A percentile compares a stretch with the other conserved stretches of the same genome.
phyloP scores from a whole-genome alignment of 2,797 vertebrate species.

The Phataginus tricuspis region DNA sequence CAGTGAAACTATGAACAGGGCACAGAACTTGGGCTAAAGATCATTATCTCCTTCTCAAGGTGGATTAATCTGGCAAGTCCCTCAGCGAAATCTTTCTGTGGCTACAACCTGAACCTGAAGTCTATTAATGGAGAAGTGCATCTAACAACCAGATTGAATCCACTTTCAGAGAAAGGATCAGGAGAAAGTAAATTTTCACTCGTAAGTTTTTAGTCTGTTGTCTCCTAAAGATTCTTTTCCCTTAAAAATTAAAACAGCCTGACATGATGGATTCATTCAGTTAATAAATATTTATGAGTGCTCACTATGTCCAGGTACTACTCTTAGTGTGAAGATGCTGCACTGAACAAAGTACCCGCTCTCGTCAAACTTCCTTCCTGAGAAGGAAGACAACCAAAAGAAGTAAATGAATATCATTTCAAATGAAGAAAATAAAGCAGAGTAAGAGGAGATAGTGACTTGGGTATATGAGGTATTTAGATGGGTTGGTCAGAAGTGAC shows the following conservation, averaged over 20 bases:
- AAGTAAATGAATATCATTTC: neutral
- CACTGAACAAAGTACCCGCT: neutral
- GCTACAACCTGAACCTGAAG: neutral
- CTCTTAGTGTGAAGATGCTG: neutral
- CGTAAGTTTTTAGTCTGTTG: neutral
- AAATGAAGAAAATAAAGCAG: neutral
- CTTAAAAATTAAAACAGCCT: neutral
- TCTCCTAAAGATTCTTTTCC: neutral
- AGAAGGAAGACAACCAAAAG: neutral
- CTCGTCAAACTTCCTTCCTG: neutral
- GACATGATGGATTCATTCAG: neutral
- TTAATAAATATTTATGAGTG: neutral
- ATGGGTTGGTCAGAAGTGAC: neutral
- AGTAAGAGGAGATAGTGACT: neutral
- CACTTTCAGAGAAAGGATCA: neutral
- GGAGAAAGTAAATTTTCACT: slow-evolving; percentile 13
- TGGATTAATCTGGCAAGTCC: neutral
- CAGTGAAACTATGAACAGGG: neutral
- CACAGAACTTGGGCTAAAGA: neutral
- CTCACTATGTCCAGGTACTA: neutral
- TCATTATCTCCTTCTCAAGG: neutral
- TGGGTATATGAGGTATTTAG: neutral
- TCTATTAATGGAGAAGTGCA: neutral
- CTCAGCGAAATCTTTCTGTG: neutral
- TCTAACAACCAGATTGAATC: neutral